Evolutionary conservation across 2,888 invertebrate species (phyloP), one percentile per base, ranked within the genome.

Genomic region (Melinopterus prodromus): DNA sequence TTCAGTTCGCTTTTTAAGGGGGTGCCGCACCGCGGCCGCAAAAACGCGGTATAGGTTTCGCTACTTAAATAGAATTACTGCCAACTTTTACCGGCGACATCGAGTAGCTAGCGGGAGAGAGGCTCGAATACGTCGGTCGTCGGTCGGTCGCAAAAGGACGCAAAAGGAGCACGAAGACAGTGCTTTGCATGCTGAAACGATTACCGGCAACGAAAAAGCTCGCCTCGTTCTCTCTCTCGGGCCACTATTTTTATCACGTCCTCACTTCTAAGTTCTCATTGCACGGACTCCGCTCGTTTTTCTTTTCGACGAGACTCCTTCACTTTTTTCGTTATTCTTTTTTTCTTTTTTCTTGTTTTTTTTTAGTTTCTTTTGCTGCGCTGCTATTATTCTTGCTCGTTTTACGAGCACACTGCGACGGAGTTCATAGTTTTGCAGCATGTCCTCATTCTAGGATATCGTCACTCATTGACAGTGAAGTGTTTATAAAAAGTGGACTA

Each of bases 161-260:
- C 12, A 16, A 16, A 37, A 37, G 74, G 4, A 7, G 35, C n/a
- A 36, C 36, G 36, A 36, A 74, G 74, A 74, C 74, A n/a, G n/a
- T 35, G 16, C 74, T 74, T 74, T 74, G 74, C 74, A 74, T 74
- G 37, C 74, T 36, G 74, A 74, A 74, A 37, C 74, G 36, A 74
- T 26, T 36, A 37, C 74, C 7, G 37, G 35, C 74, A 36, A 74
- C 37, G n/a, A 74, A 26, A 26, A 26, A 26, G 26, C 26, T 3
- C 36, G 37, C 74, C 35, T n/a, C 74, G 74, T n/a, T 74, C 6
- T 16, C 35, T n/a, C n/a, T 37, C 26, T 26, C 35, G 6, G 74
- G 74, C 74, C 16, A 16, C 74, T 74, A 74, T 74, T 74, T 74
- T 74, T 74, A 74, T 74, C 74, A 74, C 74, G 74, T 74, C 74